phyloP scores from a whole-genome alignment of 2,797 vertebrate species.

The Botia almorhae region DNA sequence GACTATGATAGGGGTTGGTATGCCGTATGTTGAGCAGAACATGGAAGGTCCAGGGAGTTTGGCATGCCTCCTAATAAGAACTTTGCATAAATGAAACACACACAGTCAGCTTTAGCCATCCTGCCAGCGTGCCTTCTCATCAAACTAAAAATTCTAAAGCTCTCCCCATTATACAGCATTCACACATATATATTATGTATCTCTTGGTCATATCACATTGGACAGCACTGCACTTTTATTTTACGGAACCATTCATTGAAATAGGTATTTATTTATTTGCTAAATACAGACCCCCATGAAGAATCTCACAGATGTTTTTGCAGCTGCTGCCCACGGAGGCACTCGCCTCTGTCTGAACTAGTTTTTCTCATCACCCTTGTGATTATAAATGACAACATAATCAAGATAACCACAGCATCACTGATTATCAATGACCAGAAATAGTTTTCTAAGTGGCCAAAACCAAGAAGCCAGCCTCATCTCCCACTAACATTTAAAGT shows the following conservation, averaged over 20 bases:
- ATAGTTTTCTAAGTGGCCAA: slow-evolving; percentile 13
- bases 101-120: slow-evolving; percentile 78
- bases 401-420: neutral
- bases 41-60: neutral
- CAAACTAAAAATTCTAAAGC: slow-evolving; percentile 19
- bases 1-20: slow-evolving; percentile 2
- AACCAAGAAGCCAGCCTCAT: neutral
- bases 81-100: slow-evolving; percentile 4
- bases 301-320: slow-evolving; percentile 25
- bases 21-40: slow-evolving; percentile 24
- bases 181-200: slow-evolving; percentile 8
- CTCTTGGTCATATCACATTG: slow-evolving; percentile 56
- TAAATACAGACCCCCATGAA: slow-evolving; percentile 17
- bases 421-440: slow-evolving; percentile 15
- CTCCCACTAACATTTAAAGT: neutral
- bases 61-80: slow-evolving; percentile 10
- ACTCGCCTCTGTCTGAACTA: neutral
- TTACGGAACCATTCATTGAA: slow-evolving; percentile 40
- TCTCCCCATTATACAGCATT: slow-evolving; percentile 44
- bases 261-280: slow-evolving; percentile 35
- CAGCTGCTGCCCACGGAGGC: slow-evolving; percentile 12
- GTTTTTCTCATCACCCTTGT: neutral
- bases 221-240: slow-evolving; percentile 70
- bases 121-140: slow-evolving; percentile 82
- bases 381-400: slow-evolving; percentile 13